Base-by-base conservation (phyloP, 2,113 vertebrate species). In the Steatornis caripensis region DNA sequence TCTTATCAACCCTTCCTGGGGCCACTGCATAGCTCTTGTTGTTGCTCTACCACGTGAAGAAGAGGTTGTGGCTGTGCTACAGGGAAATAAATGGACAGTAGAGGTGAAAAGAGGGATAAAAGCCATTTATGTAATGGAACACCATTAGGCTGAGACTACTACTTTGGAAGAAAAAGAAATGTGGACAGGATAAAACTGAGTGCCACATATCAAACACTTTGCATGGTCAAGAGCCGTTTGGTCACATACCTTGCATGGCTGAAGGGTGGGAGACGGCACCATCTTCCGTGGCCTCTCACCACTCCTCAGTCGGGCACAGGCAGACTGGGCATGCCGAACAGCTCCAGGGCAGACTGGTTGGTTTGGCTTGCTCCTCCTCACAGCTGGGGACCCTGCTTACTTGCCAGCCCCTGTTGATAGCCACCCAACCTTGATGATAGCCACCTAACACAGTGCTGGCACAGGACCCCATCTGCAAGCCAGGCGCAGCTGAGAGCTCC, bases 31-130 rank as follows among this genome's bases (percentile, higher is more conserved):
- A 32, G 34, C 26, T 84, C 41, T n/a, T n/a, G 37, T n/a, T 36
- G 37, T 27, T 1, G 0, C 8, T 72, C 43, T 30, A 11, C 30
- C 46, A 17, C 0, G 8, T 14, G 7, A 46, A 87, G 45, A 70
- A 78, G 24, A 4, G 3, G 14, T 10, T 21, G 15, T 61, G 84
- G 45, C 22, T 41, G 26, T 0, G 1, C 55, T 62, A 27, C 16
- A 27, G 30, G 29, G 45, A 48, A 64, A 43, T 75, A 53, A 54
- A 54, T 30, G 5, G 55, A 23, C 34, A 62, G 5, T 1, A 27
- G 54, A 70, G 29, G 9, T 32, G 24, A 76, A 76, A 80, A 80
- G 68, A 69, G 15, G 23, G 55, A 37, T 15, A 75, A 83, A 89
- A 79, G 22, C 7, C 39, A 37, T 43, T 87, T 34, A 53, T 57